Base-by-base conservation (phyloP, 2,888 invertebrate species). In the Helobdella robusta region DNA sequence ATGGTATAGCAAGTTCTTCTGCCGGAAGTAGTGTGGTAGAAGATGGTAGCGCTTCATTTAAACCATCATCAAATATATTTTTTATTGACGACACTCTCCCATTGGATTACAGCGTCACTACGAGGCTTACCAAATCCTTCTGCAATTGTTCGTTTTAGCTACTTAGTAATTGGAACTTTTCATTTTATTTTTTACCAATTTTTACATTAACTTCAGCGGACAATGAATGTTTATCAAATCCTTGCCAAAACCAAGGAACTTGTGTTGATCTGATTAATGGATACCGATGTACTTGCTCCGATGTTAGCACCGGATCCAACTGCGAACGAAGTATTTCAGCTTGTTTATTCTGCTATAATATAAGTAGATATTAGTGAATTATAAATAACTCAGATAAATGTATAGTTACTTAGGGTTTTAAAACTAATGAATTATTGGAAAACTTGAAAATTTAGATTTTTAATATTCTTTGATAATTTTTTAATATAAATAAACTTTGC, bases 161-260 rank as follows among this genome's bases (percentile, higher is more conserved):
- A 48, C n/a, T 8, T 8, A 18, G 15, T 25, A 15, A 23, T 8
- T 8, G 25, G 23, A 20, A 48, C 15, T 15, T 48, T 48, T 5
- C 48, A 23, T 40, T 15, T 40, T 40, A 40, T 40, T 40, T 40
- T 15, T 40, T 15, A 40, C 11, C 11, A 15, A 15, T n/a, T n/a
- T n/a, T n/a, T n/a, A n/a, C n/a, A n/a, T n/a, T n/a, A n/a, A n/a
- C n/a, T n/a, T n/a, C 46, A 48, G 48, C 15, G 20, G 25, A 48
- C 3, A 48, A 67, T 36, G 69, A 70, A 48, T 70, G 69, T 36
- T 25, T 28, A 18, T 58, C 63, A 15, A 69, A 56, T 32, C 69
- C 69, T 2, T 70, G 70, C 64, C 63, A 25, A 15, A 70, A 68
- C 36, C 68, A 68, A 4, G 70, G 70, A 2, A 59, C 58, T 2